Conservation (phyloP, 1,140 invertebrate genomes). For the Zaprionus africanus region DNA sequence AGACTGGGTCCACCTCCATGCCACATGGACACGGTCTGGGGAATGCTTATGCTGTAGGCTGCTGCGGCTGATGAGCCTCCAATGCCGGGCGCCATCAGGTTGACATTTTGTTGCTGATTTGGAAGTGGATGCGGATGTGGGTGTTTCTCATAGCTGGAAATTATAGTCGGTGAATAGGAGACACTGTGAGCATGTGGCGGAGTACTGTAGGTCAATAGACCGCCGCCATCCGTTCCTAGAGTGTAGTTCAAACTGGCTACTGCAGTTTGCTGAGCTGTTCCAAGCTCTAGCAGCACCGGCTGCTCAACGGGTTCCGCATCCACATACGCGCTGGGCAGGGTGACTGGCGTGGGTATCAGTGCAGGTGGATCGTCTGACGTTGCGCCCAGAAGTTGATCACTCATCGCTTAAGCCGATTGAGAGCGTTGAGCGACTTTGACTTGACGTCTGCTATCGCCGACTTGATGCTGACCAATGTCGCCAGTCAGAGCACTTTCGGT, state of each 20-base stretch:
- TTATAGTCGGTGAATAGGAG: conserved; percentile 52
- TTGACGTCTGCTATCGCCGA: conserved; percentile 45
- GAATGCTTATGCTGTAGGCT: conserved; percentile 63
- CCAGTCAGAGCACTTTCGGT: conserved; percentile 27
- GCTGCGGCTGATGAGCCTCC: neutral
- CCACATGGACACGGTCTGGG: conserved; percentile 76
- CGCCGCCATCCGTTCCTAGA: conserved; percentile 51
- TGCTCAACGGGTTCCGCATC: conserved; percentile 63
- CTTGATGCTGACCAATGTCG: conserved; percentile 40
- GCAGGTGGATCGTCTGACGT: conserved; percentile 55
- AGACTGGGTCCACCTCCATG: conserved; percentile 25
- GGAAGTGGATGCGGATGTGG: neutral
- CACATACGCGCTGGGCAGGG: conserved; percentile 56
- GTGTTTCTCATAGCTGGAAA: conserved; percentile 59
- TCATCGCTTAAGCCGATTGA: conserved; percentile 73
- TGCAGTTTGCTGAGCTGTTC: conserved; percentile 33
- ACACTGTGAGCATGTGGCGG: conserved; percentile 27
- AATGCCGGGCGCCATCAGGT: conserved; percentile 39
- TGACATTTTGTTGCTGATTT: conserved; percentile 25
- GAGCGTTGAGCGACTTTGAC: conserved; percentile 4
- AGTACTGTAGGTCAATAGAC: conserved; percentile 50
- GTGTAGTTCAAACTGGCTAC: conserved; percentile 58
- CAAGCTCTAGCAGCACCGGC: conserved; percentile 73
- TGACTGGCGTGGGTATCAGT: conserved; percentile 56
- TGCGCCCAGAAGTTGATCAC: conserved; percentile 71